Percentiles rank a stretch among this genome's conserved stretches.
These are phyloP conservation scores for Ptilodon capucinus DNA, from an alignment of 2,888 invertebrate genomes.

Conservation along the genomic window DNA sequence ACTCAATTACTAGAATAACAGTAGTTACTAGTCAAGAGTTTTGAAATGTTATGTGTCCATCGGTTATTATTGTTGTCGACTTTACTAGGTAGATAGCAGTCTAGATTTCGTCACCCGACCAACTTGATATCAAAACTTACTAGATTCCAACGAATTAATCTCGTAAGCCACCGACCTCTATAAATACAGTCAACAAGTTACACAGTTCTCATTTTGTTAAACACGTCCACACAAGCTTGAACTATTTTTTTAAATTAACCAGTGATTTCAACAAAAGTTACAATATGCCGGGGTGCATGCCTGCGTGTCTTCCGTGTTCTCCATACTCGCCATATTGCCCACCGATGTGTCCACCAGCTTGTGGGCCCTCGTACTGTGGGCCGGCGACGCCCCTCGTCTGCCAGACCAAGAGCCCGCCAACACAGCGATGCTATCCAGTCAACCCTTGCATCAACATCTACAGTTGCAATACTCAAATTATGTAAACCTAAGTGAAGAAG, in stretches of 20 bases:
- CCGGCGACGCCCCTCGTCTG: slow-evolving; percentile 35
- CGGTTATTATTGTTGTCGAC: neutral
- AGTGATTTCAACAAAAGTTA: slow-evolving; percentile 24
- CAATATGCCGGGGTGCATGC: slow-evolving; percentile 28
- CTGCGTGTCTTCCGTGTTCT: slow-evolving; percentile 1
- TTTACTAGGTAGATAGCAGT: neutral
- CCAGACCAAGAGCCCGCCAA: slow-evolving; percentile 41
- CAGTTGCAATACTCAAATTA: slow-evolving; percentile 73
- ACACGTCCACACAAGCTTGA: neutral
- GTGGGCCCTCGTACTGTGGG: slow-evolving; percentile 25
- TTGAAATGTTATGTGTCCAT: neutral
- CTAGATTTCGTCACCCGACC: slow-evolving; percentile 3
- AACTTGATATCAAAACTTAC: slow-evolving; percentile 11
- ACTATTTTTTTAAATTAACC: neutral
- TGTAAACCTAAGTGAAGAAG: slow-evolving; percentile 43
- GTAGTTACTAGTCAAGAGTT: neutral
- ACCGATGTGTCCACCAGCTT: slow-evolving; percentile 14
- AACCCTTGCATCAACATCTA: slow-evolving; percentile 75
- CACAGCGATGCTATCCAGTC: slow-evolving; percentile 47
- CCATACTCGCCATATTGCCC: slow-evolving; percentile 3
- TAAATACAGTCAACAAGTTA: slow-evolving; percentile 36
- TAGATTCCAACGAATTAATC: slow-evolving; percentile 34
- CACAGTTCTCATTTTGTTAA: slow-evolving; percentile 25
- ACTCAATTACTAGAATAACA: neutral
- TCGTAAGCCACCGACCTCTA: slow-evolving; percentile 29